Percentiles rank a stretch among this genome's conserved stretches.
Conservation (phyloP, 2,888 invertebrate species). For the Brachyopa scutellaris region DNA sequence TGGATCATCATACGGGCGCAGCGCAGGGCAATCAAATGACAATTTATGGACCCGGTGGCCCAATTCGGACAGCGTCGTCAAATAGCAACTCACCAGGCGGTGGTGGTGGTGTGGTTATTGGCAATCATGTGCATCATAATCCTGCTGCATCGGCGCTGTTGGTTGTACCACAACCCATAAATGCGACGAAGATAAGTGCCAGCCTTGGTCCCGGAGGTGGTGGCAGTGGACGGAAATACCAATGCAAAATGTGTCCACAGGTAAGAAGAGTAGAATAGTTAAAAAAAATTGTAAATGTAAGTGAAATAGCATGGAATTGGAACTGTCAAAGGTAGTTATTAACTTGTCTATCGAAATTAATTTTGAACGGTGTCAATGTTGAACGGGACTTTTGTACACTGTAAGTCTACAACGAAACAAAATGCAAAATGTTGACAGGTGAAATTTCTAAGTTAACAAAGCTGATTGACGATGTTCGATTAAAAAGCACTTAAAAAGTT, state of each 20-base stretch:
- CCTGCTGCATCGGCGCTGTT: constrained; percentile 86
- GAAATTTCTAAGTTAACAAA: no score
- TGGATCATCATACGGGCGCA: constrained; percentile 81
- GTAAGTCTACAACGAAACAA: no score
- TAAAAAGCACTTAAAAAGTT: no score
- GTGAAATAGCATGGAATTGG: no score
- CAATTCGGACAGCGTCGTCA: constrained; percentile 75
- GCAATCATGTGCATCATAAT: constrained; percentile 83
- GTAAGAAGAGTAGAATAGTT: constrained; percentile 84
- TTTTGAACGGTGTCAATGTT: no score
- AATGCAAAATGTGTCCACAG: constrained; percentile 99
- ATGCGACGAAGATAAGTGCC: constrained; percentile 85
- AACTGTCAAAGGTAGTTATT: no score
- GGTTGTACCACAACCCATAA: constrained; percentile 94
- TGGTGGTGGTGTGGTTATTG: constrained; percentile 77
- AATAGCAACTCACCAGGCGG: constrained; percentile 77
- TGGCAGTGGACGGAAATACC: constrained; percentile 88
- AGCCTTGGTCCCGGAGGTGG: constrained; percentile 79
- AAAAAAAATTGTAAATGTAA: no score
- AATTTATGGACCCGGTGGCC: constrained; percentile 75
- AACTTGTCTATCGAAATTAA: no score
- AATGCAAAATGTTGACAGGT: no score
- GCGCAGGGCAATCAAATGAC: constrained; percentile 78
- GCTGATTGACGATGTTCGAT: no score
- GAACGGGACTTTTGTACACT: no score